Conservation (phyloP, 2,888 invertebrate genomes). For the Himalopsyche kuldschensis region DNA sequence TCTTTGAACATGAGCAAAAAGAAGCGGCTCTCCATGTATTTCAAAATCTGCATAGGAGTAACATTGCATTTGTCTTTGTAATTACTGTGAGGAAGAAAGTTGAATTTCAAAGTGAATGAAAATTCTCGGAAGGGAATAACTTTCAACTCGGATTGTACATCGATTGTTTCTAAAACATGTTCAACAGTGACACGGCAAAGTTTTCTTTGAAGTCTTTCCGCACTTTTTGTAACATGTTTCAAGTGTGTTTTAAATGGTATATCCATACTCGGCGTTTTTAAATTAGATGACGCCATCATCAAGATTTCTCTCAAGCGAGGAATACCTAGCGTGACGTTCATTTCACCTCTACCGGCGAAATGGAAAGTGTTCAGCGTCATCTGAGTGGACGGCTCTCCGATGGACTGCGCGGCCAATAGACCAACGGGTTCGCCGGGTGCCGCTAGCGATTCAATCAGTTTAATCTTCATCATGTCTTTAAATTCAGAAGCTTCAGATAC, state of each 20-base stretch:
- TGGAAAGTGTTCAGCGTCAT: slow-evolving; percentile 99
- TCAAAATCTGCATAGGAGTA: slow-evolving; percentile 69
- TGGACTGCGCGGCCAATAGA: slow-evolving; percentile 93
- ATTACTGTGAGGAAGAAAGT: slow-evolving; percentile 72
- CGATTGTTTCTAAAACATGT: slow-evolving; percentile 75
- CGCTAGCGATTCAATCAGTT: slow-evolving; percentile 75
- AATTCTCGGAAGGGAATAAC: slow-evolving; percentile 60
- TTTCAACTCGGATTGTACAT: slow-evolving; percentile 63
- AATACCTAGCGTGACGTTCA: slow-evolving; percentile 99
- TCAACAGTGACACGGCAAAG: slow-evolving; percentile 78
- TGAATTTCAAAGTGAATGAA: slow-evolving; percentile 69
- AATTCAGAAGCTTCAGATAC: slow-evolving; percentile 58
- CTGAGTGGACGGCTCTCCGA: slow-evolving; percentile 99
- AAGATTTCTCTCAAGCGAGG: slow-evolving; percentile 95
- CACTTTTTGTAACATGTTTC: slow-evolving; percentile 55
- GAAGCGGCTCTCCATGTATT: slow-evolving; percentile 73
- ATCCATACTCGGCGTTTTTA: slow-evolving; percentile 96
- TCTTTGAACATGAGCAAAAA: slow-evolving; percentile 67
- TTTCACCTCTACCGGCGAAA: slow-evolving; percentile 99
- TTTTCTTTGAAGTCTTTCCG: slow-evolving; percentile 70
- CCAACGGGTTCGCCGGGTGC: slow-evolving; percentile 97
- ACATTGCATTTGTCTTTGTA: slow-evolving; percentile 76
- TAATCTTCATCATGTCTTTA: slow-evolving; percentile 71
- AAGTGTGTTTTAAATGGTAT: slow-evolving; percentile 72
- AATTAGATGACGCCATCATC: slow-evolving; percentile 91